A percentile compares a stretch with the other conserved stretches of the same genome.
Evolutionary conservation across 2,113 vertebrate species (phyloP).

Genomic region (Hystrix cristata): DNA sequence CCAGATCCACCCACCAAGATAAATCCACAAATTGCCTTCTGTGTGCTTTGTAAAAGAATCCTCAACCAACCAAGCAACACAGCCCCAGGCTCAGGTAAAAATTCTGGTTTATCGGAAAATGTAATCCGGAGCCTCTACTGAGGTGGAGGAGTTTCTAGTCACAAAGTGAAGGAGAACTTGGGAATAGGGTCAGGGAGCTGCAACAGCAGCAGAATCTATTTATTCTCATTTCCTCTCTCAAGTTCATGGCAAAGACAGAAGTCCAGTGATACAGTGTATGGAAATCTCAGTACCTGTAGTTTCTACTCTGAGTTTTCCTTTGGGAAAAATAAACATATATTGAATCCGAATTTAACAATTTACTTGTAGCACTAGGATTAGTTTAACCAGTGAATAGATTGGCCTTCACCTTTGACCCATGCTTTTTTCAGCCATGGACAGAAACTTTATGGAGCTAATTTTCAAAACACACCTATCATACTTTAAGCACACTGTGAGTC

Average conservation of each 20-base stretch:
- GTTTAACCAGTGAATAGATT: background rate
- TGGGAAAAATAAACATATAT: background rate
- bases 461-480: slow-evolving; percentile 9
- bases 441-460: background rate
- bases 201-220: slow-evolving; percentile 1
- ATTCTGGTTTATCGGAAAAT: slow-evolving; percentile 66
- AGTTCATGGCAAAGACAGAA: slow-evolving; percentile 44
- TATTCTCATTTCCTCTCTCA: slow-evolving; percentile 9
- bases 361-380: background rate
- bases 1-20: slow-evolving; percentile 33
- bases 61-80: background rate
- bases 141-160: slow-evolving; percentile 46
- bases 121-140: slow-evolving; percentile 56
- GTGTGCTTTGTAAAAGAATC: slow-evolving; percentile 70
- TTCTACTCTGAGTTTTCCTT: slow-evolving; percentile 2
- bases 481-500: background rate
- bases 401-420: background rate
- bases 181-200: background rate
- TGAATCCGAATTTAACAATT: background rate
- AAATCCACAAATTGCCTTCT: slow-evolving; percentile 35
- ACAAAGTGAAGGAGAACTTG: slow-evolving; percentile 54
- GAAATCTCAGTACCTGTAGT: background rate
- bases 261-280: background rate
- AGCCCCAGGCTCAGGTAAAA: slow-evolving; percentile 55
- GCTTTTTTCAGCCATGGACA: background rate